phyloP scores from a whole-genome alignment of 2,113 vertebrate species.

The Colossoma macropomum region DNA sequence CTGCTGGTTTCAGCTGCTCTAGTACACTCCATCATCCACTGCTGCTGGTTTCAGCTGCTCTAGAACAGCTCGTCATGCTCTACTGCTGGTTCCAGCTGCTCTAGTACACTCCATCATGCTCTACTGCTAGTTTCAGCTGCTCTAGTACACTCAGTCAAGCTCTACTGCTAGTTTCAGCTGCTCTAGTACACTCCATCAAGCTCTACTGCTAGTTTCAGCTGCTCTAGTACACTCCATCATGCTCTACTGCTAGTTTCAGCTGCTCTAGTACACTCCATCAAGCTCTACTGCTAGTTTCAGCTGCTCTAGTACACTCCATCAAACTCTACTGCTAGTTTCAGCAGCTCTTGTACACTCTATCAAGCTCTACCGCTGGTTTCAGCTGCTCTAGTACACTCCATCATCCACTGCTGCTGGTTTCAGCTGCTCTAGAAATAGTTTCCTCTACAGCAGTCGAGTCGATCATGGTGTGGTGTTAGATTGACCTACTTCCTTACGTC shows the following conservation, averaged over 20 bases:
- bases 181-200: neutral
- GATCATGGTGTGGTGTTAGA: too few relatives aligned
- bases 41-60: neutral
- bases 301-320: neutral
- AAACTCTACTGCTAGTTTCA: neutral
- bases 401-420: neutral
- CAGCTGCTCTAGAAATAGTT: too few relatives aligned
- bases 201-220: neutral
- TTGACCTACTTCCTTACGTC: too few relatives aligned
- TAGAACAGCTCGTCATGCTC: neutral
- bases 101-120: too few relatives aligned
- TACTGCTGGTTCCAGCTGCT: neutral
- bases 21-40: too few relatives aligned
- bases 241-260: neutral
- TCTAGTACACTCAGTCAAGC: neutral
- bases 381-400: neutral
- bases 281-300: neutral
- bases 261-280: neutral
- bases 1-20: too few relatives aligned
- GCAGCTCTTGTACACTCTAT: neutral
- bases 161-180: neutral
- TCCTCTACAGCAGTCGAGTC: too few relatives aligned
- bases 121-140: too few relatives aligned
- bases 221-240: neutral
- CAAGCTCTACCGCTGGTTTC: neutral